phyloP scores from a whole-genome alignment of 2,888 invertebrate genomes.

The Drosophila mayaguana region DNA sequence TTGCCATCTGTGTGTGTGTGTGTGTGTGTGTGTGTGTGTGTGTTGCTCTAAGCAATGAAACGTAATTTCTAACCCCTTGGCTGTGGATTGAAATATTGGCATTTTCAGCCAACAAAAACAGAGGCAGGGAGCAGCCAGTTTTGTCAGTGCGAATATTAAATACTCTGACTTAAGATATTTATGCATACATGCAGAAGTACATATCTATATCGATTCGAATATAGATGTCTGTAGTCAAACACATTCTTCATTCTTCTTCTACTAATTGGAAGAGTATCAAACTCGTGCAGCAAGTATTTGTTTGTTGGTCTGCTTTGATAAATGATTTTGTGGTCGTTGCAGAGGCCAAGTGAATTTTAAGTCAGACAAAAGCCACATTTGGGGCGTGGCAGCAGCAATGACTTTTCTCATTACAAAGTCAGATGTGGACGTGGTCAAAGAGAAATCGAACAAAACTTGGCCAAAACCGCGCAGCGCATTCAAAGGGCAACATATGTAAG shows the following conservation, averaged over 20 bases:
- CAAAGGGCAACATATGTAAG: conserved; percentile 64
- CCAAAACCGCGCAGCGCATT: conserved; percentile 28
- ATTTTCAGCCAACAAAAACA: conserved; percentile 32
- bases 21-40: neutral
- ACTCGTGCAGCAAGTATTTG: conserved; percentile 57
- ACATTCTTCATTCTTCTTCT: neutral
- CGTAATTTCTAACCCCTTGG: conserved; percentile 60
- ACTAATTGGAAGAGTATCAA: conserved; percentile 1
- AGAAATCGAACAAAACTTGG: conserved; percentile 58
- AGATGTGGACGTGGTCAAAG: conserved; percentile 55
- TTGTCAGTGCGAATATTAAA: neutral
- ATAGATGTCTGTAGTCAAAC: too few species aligned
- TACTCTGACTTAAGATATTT: neutral
- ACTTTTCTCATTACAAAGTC: conserved; percentile 74
- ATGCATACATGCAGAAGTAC: neutral
- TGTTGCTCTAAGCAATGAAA: conserved; percentile 46
- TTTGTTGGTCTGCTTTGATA: conserved; percentile 62
- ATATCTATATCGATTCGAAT: neutral
- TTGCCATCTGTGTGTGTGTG: conserved; percentile 3
- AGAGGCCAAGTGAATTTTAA: conserved; percentile 22
- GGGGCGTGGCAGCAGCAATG: conserved; percentile 49
- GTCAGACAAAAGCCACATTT: conserved; percentile 40
- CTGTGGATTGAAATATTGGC: conserved; percentile 61
- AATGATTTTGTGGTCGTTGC: conserved; percentile 61
- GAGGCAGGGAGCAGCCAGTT: neutral